Percentiles rank a stretch among this genome's conserved stretches.
These are phyloP conservation scores for Sceloporus undulatus DNA, from an alignment of 2,113 vertebrate genomes.

Conservation along the genomic window DNA sequence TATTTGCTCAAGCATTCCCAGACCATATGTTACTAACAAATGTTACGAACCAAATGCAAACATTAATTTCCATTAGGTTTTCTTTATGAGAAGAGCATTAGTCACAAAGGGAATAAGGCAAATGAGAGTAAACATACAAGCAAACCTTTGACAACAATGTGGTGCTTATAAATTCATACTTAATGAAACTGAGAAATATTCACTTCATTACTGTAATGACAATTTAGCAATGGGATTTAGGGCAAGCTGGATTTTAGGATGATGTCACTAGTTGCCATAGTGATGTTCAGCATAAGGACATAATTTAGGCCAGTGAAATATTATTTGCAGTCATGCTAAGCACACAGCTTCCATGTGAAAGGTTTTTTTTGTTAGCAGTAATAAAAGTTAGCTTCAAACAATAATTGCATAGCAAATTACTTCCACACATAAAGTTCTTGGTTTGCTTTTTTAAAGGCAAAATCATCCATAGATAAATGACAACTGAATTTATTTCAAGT, in stretches of 20 bases:
- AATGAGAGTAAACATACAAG: conserved; percentile 73
- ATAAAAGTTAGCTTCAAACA: conserved; percentile 71
- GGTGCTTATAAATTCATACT: conserved; percentile 55
- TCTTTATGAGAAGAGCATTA: conserved; percentile 74
- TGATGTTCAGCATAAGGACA: conserved; percentile 75
- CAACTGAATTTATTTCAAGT: conserved; percentile 40
- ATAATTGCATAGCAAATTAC: conserved; percentile 56
- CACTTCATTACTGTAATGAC: conserved; percentile 43
- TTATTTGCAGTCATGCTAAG: conserved; percentile 76
- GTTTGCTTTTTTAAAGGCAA: conserved; percentile 26
- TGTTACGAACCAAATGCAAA: conserved; percentile 85
- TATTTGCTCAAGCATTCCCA: conserved; percentile 84
- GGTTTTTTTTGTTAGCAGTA: conserved; percentile 55
- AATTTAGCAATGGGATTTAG: conserved; percentile 69
- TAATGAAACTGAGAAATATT: conserved; percentile 62
- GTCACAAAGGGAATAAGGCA: conserved; percentile 79
- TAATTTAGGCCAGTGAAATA: conserved; percentile 63
- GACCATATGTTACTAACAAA: conserved; percentile 87
- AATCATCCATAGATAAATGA: conserved; percentile 55
- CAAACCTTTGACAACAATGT: conserved; percentile 72
- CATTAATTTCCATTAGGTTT: conserved; percentile 84
- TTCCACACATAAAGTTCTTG: conserved; percentile 33
- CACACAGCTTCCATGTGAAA: conserved; percentile 58
- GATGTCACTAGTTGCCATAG: conserved; percentile 83
- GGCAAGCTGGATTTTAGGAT: conserved; percentile 67